phyloP scores from a whole-genome alignment of 2,797 vertebrate genomes.

The Falco naumanni region DNA sequence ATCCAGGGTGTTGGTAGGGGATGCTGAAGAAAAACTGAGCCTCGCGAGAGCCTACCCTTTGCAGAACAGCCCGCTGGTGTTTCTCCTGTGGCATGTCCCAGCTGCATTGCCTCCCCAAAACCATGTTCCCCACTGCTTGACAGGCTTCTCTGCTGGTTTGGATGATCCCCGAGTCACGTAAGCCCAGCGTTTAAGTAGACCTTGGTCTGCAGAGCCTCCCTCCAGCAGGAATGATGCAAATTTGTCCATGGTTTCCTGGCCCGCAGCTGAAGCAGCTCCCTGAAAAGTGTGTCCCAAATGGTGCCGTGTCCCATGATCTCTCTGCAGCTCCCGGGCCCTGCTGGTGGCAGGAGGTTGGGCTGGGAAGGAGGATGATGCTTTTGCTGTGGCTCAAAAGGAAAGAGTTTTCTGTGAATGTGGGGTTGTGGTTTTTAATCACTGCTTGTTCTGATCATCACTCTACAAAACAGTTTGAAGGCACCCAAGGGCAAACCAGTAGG shows the following conservation, averaged over 20 bases:
- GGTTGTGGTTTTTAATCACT: not conserved
- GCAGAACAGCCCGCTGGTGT: not conserved
- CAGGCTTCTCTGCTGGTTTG: not conserved
- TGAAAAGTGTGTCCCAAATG: not conserved
- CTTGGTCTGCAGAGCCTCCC: not conserved
- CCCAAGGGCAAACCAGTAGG: constrained; percentile 4
- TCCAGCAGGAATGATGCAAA: not conserved
- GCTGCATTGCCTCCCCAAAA: not conserved
- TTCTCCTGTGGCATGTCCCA: not conserved
- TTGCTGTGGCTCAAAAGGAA: not conserved
- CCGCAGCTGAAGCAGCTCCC: not conserved
- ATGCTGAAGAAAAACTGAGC: not conserved
- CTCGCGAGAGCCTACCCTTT: not conserved
- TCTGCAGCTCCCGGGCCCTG: not conserved
- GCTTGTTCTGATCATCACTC: not conserved
- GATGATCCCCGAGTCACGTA: not conserved
- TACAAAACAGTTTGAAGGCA: constrained; percentile 10
- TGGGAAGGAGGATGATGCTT: not conserved
- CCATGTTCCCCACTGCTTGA: fast-evolving
- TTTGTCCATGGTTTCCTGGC: not conserved
- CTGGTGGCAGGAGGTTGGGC: not conserved
- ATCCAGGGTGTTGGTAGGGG: not conserved
- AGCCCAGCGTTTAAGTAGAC: not conserved
- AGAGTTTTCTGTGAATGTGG: not conserved
- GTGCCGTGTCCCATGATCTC: not conserved